These are phyloP conservation scores for Drosophila micromelanica DNA, from an alignment of 1,140 invertebrate genomes.

Conservation along the genomic window DNA sequence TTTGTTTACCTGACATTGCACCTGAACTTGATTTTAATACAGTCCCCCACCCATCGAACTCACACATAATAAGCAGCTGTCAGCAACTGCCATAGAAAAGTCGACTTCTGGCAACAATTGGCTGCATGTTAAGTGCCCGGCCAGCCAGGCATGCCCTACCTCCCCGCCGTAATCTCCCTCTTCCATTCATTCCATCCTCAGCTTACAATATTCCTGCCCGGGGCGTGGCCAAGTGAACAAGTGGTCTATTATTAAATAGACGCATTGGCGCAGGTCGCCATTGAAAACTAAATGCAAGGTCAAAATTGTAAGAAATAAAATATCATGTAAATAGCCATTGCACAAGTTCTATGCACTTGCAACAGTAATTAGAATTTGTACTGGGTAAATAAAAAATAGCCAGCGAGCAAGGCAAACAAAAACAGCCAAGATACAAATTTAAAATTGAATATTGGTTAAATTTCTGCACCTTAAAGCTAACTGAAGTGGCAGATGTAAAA, in stretches of 20 bases:
- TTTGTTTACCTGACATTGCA: conserved; percentile 38
- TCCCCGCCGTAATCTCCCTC: neutral
- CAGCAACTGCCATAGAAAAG: conserved; percentile 3
- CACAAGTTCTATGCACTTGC: conserved; percentile 12
- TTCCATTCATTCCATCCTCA: conserved; percentile 21
- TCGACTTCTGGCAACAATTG: conserved; percentile 46
- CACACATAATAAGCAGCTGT: conserved; percentile 29
- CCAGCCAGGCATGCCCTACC: conserved; percentile 27
- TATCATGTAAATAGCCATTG: conserved; percentile 57
- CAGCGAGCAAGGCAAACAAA: conserved; percentile 12
- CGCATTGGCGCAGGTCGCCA: conserved; percentile 37
- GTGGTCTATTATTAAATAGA: conserved; percentile 57
- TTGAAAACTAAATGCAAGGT: conserved; percentile 47
- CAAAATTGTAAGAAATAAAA: conserved; percentile 35
- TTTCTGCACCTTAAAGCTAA: no score
- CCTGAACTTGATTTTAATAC: conserved; percentile 46
- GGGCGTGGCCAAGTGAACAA: conserved; percentile 29
- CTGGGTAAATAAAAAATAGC: conserved; percentile 32
- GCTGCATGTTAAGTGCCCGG: conserved; percentile 44
- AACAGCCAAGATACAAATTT: conserved; percentile 31
- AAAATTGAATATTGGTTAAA: neutral
- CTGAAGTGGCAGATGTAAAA: conserved; percentile 2
- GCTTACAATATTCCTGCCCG: conserved; percentile 4
- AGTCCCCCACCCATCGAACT: neutral
- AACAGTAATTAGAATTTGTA: conserved; percentile 51